Base-by-base conservation (phyloP, 1,140 invertebrate genomes). In the Penaeus chinensis region DNA sequence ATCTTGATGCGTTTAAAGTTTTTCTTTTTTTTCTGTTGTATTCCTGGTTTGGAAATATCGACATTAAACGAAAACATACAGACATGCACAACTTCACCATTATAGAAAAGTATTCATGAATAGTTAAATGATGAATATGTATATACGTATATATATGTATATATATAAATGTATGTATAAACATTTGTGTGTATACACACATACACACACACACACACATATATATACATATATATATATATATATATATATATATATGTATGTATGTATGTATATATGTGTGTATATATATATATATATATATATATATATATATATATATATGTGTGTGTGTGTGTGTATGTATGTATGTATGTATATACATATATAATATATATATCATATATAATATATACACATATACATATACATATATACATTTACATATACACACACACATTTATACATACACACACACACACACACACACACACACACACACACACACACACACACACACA, bases 321-420 rank as follows among this genome's bases (percentile, higher is more conserved):
- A 74, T 74, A 32, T 74, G 5, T 74, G 32, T 32, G 32, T 74
- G 5, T 32, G 32, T 8, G 10, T 32, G 10, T 32, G 32, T 32
- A 74, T 32, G 37, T 32, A 74, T 10, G 37, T 32, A 74, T 32
- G 27, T 16, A 74, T 32, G 37, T 32, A 32, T 32, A 74, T 32
- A 74, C n/a, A 32, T 32, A 74, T 32, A 74, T 20, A 74, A 71
- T 8, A 71, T 8, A 71, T 8, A 71, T 3, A 24, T 8, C 16
- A n/a, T 8, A 71, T 8, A 71, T 8, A 71, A 71, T n/a, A 71
- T 71, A 71, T 71, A 71, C 24, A 71, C 24, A 71, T 71, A 71
- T 71, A 71, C 24, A 71, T 71, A 71, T 71, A 71, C 24, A 71
- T 71, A 71, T 71, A 71, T 71, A 71, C 18, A 71, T 27, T 13